Base-by-base conservation (phyloP, 2,888 invertebrate species). In the Pollenia griseotomentosa region DNA sequence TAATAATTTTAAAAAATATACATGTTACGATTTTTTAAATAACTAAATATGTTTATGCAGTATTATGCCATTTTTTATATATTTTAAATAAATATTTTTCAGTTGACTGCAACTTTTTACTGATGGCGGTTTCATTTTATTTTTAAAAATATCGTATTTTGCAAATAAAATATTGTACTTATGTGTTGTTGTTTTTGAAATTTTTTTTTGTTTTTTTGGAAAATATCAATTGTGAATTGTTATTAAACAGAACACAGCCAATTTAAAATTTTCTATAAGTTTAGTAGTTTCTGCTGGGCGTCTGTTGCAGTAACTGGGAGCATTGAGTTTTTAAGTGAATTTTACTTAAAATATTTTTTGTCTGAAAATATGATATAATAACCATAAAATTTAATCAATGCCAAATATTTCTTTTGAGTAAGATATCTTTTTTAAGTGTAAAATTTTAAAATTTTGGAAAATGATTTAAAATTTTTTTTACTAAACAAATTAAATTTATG, bases 171-270 rank as follows among this genome's bases (percentile, higher is more conserved):
- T 63, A 53, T 48, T 23, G 6, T 55, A 51, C 11, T 63, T 61
- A 70, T 79, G 33, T 16, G 19, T 6, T 46, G 10, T 19, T 44
- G 19, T 16, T 10, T 42, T 11, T 16, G 2, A 6, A 6, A 1
- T 42, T 10, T 63, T n/a, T 42, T 1, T 33, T n/a, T 8, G 42
- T 55, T 59, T 40, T 57, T 16, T 33, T 33, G 33, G 33, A 51
- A 12, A 65, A 80, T 74, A 73, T 57, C 66, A 81, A 81, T 87
- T 78, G 73, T 73, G 48, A 74, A 73, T 78, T 87, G 80, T 53
- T 57, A 87, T 87, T 87, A 83, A 84, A 73, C 86, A 83, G 86
- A 87, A 77, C 73, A 77, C 83, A 80, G 40, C 5, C 40, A 83
- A 75, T 77, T 77, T 77, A 44, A 71, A 33, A 78, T 78, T 78